Percentiles rank a stretch among this genome's conserved stretches.
phyloP scores from a whole-genome alignment of 1,140 invertebrate genomes.

The Pseudomyrmex gracilis region DNA sequence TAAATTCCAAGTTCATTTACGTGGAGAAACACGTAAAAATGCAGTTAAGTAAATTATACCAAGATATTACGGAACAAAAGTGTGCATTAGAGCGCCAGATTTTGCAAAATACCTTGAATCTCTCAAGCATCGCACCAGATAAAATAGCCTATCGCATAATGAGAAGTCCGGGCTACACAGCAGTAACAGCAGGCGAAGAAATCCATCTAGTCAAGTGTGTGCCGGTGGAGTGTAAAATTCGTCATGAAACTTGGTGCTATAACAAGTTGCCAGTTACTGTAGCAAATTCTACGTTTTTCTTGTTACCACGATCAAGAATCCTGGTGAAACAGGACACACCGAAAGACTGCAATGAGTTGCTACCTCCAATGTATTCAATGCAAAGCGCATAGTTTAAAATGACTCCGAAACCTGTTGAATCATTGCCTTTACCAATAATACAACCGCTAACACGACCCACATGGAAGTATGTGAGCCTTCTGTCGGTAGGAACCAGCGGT shows the following conservation, averaged over 20 bases:
- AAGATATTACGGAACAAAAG: constrained; percentile 31
- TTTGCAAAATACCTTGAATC: constrained; percentile 53
- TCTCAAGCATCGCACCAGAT: too few relatives aligned
- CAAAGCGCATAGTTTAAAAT: not conserved
- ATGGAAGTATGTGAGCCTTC: too few relatives aligned
- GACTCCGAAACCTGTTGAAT: not conserved
- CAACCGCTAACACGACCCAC: not conserved
- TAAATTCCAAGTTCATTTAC: constrained; percentile 63
- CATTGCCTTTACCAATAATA: not conserved
- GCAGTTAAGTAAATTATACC: constrained; percentile 49
- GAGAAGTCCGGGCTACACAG: constrained; percentile 30
- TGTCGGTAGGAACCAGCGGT: too few relatives aligned
- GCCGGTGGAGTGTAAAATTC: constrained; percentile 1
- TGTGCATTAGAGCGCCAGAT: constrained; percentile 45
- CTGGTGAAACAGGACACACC: not conserved
- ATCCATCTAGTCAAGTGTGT: constrained; percentile 44
- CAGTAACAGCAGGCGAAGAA: constrained; percentile 38
- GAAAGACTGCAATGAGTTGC: not conserved
- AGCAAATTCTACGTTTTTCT: not conserved
- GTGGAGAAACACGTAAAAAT: constrained; percentile 44
- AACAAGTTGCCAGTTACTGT: constrained; percentile 55
- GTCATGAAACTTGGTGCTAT: constrained; percentile 7
- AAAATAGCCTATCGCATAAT: too few relatives aligned
- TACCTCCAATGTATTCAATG: not conserved
- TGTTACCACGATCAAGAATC: not conserved